These are phyloP conservation scores for Hoplodrina ambigua DNA, from an alignment of 2,888 invertebrate species.

Conservation along the genomic window DNA sequence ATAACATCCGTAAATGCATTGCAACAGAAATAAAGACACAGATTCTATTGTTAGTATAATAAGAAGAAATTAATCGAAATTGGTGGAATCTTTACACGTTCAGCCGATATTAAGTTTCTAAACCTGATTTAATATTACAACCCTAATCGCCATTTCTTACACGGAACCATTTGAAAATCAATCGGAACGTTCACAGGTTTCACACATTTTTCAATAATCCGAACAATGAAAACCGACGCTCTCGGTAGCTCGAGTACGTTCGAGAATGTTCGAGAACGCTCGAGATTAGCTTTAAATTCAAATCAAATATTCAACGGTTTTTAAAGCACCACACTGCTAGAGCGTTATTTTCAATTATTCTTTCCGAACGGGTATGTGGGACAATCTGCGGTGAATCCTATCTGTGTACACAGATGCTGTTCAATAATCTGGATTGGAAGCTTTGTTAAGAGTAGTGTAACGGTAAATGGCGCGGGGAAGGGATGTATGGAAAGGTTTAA, in stretches of 20 bases:
- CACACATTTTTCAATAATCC: constrained; percentile 48
- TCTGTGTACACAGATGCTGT: constrained; percentile 21
- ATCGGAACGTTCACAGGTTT: constrained; percentile 18
- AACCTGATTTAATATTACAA: background rate
- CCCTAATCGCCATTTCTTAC: background rate
- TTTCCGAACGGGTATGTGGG: constrained; percentile 46
- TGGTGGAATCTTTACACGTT: background rate
- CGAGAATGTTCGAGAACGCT: constrained; percentile 22
- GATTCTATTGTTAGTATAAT: no score
- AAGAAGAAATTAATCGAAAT: no score
- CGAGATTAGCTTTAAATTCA: constrained; percentile 50
- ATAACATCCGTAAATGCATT: no score
- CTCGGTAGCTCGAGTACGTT: constrained; percentile 13
- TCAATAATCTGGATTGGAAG: constrained; percentile 21
- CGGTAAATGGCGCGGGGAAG: background rate
- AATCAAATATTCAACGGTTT: constrained; percentile 56
- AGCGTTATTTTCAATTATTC: constrained; percentile 59
- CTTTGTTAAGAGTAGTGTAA: constrained; percentile 5
- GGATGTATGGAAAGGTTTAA: no score
- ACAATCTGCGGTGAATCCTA: constrained; percentile 29
- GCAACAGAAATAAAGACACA: no score
- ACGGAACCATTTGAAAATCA: constrained; percentile 10
- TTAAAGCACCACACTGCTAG: constrained; percentile 34
- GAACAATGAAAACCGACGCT: constrained; percentile 37
- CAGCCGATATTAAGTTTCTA: background rate